phyloP scores from a whole-genome alignment of 2,888 invertebrate genomes.

The Ochropleura plecta region DNA sequence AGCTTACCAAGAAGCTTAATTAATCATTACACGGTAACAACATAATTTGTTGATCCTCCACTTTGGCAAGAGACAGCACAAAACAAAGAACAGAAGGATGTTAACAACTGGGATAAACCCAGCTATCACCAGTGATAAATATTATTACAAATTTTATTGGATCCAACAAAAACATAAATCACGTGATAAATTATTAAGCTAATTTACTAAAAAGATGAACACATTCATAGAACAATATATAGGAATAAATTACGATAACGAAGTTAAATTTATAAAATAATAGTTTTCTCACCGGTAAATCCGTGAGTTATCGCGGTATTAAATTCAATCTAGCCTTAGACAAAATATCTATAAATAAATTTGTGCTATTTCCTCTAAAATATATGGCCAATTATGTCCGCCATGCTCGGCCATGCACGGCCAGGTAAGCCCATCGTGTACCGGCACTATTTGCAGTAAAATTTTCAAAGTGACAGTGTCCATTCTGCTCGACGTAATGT shows the following conservation, averaged over 20 bases:
- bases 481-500: slow-evolving; percentile 59
- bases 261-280: not conserved
- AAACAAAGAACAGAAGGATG: too few species aligned
- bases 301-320: not conserved
- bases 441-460: slow-evolving; percentile 56
- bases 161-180: too few species aligned
- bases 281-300: not conserved
- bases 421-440: slow-evolving; percentile 19
- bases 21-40: too few species aligned
- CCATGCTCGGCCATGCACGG: slow-evolving; percentile 13
- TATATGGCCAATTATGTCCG: slow-evolving; percentile 42
- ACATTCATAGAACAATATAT: not conserved
- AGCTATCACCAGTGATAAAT: too few species aligned
- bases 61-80: too few species aligned
- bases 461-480: slow-evolving; percentile 56
- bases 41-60: too few species aligned
- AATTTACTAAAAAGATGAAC: not conserved
- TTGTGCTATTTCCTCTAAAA: slow-evolving; percentile 21
- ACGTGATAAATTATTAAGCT: not conserved
- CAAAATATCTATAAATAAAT: slow-evolving; percentile 7
- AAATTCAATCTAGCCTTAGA: slow-evolving; percentile 1
- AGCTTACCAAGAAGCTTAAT: too few species aligned
- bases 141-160: too few species aligned
- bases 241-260: not conserved
- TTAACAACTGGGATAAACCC: too few species aligned